Percentiles rank a stretch among this genome's conserved stretches.
Conservation (phyloP, 35 echinoderm and acorn worm genomes). For the Heliocidaris erythrogramma region DNA sequence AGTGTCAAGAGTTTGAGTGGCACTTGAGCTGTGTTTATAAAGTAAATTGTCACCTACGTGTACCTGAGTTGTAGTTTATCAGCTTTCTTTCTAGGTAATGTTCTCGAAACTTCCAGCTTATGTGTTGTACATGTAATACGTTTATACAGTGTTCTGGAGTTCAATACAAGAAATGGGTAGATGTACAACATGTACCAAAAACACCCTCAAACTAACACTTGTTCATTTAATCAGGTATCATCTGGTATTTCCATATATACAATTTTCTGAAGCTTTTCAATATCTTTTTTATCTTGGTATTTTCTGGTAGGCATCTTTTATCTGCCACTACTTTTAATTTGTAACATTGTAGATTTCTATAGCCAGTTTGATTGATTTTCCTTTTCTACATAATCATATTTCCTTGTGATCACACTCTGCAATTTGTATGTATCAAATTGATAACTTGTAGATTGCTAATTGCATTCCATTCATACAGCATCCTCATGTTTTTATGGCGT, state of each 20-base stretch:
- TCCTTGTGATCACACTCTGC: neutral
- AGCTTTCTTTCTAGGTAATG: neutral
- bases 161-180: neutral
- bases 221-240: neutral
- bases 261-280: neutral
- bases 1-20: too few species aligned
- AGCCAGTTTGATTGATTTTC: neutral
- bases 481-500: neutral
- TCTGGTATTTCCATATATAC: neutral
- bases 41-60: neutral
- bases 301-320: neutral
- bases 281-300: neutral
- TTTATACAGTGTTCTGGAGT: too few species aligned
- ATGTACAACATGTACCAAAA: neutral
- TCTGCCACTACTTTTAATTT: neutral
- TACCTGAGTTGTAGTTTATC: neutral
- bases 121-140: too few species aligned
- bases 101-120: neutral
- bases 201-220: neutral
- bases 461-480: neutral
- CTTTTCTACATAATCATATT: neutral
- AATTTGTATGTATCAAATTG: neutral
- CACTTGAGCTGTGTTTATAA: neutral
- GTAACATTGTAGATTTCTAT: neutral
- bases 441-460: neutral